phyloP scores from a whole-genome alignment of 2,797 vertebrate genomes.

The Molothrus aeneus region DNA sequence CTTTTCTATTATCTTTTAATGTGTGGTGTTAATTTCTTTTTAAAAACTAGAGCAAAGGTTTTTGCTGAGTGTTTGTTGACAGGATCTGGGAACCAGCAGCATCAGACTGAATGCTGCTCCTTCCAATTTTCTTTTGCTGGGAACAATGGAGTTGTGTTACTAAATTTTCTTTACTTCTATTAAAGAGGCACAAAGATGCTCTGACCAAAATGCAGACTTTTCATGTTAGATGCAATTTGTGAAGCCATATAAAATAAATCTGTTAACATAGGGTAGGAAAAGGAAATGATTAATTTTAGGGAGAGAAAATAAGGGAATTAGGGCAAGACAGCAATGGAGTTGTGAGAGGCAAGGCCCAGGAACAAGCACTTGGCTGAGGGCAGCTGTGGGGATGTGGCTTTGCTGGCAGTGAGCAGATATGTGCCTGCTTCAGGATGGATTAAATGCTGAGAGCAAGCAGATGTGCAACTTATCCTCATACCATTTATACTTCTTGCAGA shows the following conservation, averaged over 20 bases:
- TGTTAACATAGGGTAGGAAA: not conserved
- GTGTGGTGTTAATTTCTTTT: not conserved
- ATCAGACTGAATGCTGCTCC: not conserved
- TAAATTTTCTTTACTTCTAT: not conserved
- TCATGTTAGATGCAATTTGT: not conserved
- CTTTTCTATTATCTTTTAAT: not conserved
- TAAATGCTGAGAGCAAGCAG: not conserved
- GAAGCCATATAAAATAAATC: not conserved
- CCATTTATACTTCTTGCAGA: not conserved
- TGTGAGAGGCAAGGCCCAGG: not conserved
- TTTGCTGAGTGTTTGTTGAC: not conserved
- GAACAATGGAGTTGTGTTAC: not conserved
- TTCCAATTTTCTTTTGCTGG: not conserved
- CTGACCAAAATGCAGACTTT: not conserved
- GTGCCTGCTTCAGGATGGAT: not conserved
- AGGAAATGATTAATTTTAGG: not conserved
- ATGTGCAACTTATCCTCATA: not conserved
- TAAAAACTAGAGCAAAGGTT: not conserved
- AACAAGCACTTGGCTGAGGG: not conserved
- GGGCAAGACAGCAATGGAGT: not conserved
- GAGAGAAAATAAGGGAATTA: not conserved
- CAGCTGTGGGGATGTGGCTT: not conserved
- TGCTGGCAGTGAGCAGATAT: not conserved
- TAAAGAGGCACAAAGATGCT: not conserved
- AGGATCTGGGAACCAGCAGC: not conserved